phyloP scores from a whole-genome alignment of 2,888 invertebrate genomes.

The Eurytoma californica region DNA sequence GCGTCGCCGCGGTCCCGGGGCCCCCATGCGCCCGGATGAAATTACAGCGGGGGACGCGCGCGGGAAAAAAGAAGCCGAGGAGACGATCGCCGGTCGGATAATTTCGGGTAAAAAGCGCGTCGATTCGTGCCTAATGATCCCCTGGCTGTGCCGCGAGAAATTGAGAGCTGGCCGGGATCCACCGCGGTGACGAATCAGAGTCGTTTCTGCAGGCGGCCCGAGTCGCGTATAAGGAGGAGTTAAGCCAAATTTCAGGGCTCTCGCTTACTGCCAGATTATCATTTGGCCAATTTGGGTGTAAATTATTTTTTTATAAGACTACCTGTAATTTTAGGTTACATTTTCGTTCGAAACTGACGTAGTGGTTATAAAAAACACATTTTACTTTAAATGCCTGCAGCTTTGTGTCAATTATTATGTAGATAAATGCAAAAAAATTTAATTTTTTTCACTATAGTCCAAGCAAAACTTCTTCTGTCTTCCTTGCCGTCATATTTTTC shows the following conservation, averaged over 20 bases:
- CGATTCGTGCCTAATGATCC: conserved; percentile 50
- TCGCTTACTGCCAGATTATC: no score
- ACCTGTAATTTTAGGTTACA: no score
- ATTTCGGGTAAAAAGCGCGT: conserved; percentile 53
- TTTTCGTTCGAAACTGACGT: no score
- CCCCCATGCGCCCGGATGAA: conserved; percentile 33
- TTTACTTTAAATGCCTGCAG: no score
- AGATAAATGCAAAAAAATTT: no score
- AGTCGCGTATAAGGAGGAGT: conserved; percentile 17
- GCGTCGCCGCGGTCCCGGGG: conserved; percentile 22
- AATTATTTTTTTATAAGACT: no score
- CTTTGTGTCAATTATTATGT: no score
- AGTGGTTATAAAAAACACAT: no score
- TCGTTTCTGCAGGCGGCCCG: not conserved
- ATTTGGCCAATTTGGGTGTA: no score
- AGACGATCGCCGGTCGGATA: conserved; percentile 52
- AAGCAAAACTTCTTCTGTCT: no score
- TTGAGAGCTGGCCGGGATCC: conserved; percentile 38
- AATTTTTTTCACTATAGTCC: no score
- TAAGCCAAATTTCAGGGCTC: conserved; percentile 1
- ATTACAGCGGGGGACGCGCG: conserved; percentile 44
- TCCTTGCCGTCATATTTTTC: no score
- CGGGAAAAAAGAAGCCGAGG: conserved; percentile 2
- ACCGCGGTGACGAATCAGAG: conserved; percentile 8
- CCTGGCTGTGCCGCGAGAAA: conserved; percentile 25